These are phyloP conservation scores for Notothenia rossii DNA, from an alignment of 2,113 vertebrate genomes.

Conservation along the genomic window DNA sequence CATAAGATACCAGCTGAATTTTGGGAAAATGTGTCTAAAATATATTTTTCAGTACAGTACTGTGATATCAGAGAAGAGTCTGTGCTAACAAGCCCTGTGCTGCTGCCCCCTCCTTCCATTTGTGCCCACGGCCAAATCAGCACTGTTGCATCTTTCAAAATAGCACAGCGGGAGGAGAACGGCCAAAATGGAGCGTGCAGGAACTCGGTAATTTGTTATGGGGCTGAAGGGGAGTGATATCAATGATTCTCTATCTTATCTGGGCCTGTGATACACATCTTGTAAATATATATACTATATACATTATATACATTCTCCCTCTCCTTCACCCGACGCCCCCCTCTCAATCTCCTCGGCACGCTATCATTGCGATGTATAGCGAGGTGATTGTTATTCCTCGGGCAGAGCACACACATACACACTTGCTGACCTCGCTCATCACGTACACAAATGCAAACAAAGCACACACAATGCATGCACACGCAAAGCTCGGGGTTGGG, in stretches of 20 bases:
- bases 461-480: conserved; percentile 20
- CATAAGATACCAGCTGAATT: background rate
- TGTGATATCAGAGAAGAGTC: conserved; percentile 36
- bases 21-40: background rate
- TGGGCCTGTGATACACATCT: conserved; percentile 63
- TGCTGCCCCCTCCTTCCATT: conserved; percentile 32
- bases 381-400: conserved; percentile 80
- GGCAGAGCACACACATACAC: conserved; percentile 65
- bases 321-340: conserved; percentile 23
- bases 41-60: conserved; percentile 9
- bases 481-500: conserved; percentile 30
- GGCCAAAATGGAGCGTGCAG: conserved; percentile 61
- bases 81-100: conserved; percentile 45
- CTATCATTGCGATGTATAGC: conserved; percentile 78
- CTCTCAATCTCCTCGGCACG: conserved; percentile 65
- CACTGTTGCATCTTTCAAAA: conserved; percentile 74
- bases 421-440: conserved; percentile 74
- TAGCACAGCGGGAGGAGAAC: conserved; percentile 60
- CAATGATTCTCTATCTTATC: conserved; percentile 74
- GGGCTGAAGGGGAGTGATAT: conserved; percentile 63
- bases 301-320: conserved; percentile 10
- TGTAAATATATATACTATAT: conserved; percentile 24
- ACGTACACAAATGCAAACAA: conserved; percentile 32
- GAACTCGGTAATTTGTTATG: conserved; percentile 75
- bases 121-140: conserved; percentile 64